phyloP scores from a whole-genome alignment of 37 sponge, comb jelly and placozoan genomes.

The Ianthella basta region DNA sequence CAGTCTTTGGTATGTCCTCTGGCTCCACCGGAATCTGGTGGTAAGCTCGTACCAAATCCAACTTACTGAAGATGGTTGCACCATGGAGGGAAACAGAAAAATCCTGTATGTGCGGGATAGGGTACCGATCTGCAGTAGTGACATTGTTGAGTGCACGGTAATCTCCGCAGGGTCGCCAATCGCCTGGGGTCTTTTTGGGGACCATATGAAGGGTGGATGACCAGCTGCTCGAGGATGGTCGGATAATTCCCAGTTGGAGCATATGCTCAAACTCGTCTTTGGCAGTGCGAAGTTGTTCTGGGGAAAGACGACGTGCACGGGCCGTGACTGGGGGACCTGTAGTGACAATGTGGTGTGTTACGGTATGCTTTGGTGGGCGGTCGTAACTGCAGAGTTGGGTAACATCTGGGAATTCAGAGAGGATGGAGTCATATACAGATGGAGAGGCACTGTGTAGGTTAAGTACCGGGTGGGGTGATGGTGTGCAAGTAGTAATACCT shows the following conservation, averaged over 20 bases:
- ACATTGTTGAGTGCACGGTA: conserved; percentile 68
- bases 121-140: conserved; percentile 67
- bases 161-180: conserved; percentile 82
- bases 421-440: neutral
- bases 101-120: conserved; percentile 70
- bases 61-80: conserved; percentile 58
- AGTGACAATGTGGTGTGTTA: conserved; percentile 47
- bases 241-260: conserved; percentile 47
- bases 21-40: conserved; percentile 65
- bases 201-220: conserved; percentile 57
- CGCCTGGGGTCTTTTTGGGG: conserved; percentile 58
- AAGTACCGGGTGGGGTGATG: neutral
- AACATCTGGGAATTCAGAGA: conserved; percentile 19
- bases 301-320: conserved; percentile 42
- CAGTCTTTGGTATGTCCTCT: conserved; percentile 57
- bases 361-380: neutral
- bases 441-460: neutral
- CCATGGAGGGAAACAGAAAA: conserved; percentile 55
- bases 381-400: neutral
- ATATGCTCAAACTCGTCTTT: conserved; percentile 51
- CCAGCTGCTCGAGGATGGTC: conserved; percentile 41
- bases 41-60: conserved; percentile 63
- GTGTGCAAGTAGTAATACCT: neutral
- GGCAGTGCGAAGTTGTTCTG: conserved; percentile 44
- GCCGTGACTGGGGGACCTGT: conserved; percentile 61